Percentiles rank a stretch among this genome's conserved stretches.
phyloP scores from a whole-genome alignment of 2,113 vertebrate genomes.

The Symphodus melops region DNA sequence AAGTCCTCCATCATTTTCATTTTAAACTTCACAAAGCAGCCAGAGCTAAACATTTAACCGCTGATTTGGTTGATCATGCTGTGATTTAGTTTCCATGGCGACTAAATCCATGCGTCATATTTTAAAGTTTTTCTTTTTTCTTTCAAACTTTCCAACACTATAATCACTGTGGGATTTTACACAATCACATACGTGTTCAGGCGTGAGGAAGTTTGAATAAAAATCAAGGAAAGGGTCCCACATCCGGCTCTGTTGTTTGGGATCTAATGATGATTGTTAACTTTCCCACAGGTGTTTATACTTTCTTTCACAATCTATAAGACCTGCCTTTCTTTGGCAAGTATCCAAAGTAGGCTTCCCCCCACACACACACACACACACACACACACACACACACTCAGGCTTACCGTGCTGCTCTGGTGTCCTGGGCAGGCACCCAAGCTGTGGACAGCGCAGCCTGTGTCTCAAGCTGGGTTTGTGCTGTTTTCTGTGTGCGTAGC shows the following conservation, averaged over 20 bases:
- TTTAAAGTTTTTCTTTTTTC: no score
- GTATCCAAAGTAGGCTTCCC: conserved; percentile 44
- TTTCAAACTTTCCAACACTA: no score
- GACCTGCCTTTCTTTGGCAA: conserved; percentile 53
- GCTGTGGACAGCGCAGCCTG: conserved; percentile 59
- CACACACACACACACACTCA: conserved; percentile 20
- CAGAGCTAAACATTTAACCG: no score
- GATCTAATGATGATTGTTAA: neutral
- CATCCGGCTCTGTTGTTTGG: neutral
- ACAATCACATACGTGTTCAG: no score
- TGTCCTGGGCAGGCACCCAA: conserved; percentile 80
- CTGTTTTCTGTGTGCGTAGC: conserved; percentile 82
- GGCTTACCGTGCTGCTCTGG: conserved; percentile 24
- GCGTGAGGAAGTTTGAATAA: no score
- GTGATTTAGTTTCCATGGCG: no score
- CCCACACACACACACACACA: conserved; percentile 4
- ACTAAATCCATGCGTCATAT: no score
- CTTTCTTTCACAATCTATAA: conserved; percentile 1
- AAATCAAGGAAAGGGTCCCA: neutral
- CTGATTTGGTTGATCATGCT: no score
- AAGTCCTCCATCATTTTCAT: no score
- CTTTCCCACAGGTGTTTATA: conserved; percentile 4
- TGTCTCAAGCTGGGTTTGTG: conserved; percentile 84
- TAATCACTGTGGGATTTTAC: no score
- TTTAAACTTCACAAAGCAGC: no score